Evolutionary conservation across 1,140 invertebrate genomes (phyloP).

Genomic region (Hyles vespertilio): DNA sequence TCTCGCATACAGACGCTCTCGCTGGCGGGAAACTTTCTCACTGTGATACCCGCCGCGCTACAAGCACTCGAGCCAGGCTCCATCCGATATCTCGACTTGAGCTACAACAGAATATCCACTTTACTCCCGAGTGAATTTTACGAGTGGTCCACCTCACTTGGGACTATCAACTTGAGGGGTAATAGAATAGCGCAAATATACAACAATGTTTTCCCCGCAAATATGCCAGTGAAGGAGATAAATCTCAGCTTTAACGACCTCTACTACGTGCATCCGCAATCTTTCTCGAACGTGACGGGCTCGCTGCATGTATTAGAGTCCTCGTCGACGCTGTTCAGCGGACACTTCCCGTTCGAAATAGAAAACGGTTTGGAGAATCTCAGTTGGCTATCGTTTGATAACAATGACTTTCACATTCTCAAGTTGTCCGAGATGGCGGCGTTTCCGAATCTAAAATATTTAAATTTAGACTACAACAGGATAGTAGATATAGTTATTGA

Average conservation of each 20-base stretch:
- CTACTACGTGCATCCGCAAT: slow-evolving; percentile 83
- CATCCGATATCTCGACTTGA: slow-evolving; percentile 89
- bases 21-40: slow-evolving; percentile 87
- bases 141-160: slow-evolving; percentile 87
- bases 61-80: slow-evolving; percentile 81
- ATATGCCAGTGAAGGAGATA: slow-evolving; percentile 86
- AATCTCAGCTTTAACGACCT: slow-evolving; percentile 93
- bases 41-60: slow-evolving; percentile 81
- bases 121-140: slow-evolving; percentile 85
- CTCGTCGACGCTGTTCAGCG: slow-evolving; percentile 88
- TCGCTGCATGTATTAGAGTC: slow-evolving; percentile 87
- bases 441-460: slow-evolving; percentile 84
- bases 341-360: slow-evolving; percentile 85
- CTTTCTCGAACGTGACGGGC: slow-evolving; percentile 84
- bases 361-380: slow-evolving; percentile 81
- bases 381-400: slow-evolving; percentile 90
- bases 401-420: slow-evolving; percentile 88
- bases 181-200: slow-evolving; percentile 88
- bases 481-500: slow-evolving; percentile 79
- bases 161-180: slow-evolving; percentile 89
- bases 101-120: slow-evolving; percentile 89
- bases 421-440: slow-evolving; percentile 78
- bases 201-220: slow-evolving; percentile 81
- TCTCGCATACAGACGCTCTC: slow-evolving; percentile 85
- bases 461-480: slow-evolving; percentile 91